Percentiles rank a stretch among this genome's conserved stretches.
Evolutionary conservation across 2,113 vertebrate species (phyloP).

Genomic region (Lutjanus erythropterus): DNA sequence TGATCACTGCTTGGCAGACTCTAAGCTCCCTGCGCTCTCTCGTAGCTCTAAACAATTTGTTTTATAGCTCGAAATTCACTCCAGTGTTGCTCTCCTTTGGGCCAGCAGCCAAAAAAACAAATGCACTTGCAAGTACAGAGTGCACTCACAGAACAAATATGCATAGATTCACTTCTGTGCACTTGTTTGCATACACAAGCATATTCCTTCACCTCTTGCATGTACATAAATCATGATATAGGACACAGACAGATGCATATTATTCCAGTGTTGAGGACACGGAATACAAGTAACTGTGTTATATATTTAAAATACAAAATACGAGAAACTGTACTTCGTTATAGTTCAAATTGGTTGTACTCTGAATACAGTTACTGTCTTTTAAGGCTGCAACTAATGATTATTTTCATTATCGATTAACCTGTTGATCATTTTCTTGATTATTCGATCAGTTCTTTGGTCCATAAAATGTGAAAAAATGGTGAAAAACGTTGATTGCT

Average conservation of each 20-base stretch:
- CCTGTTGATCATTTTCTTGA: no score
- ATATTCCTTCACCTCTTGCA: not conserved
- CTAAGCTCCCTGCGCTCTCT: conserved; percentile 56
- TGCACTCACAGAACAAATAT: conserved; percentile 26
- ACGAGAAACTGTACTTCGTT: no score
- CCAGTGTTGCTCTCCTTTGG: conserved; percentile 31
- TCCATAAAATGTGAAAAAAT: no score
- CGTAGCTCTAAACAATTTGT: conserved; percentile 66
- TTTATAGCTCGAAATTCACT: conserved; percentile 67
- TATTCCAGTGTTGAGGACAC: no score
- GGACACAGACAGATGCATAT: conserved; percentile 18
- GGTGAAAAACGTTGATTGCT: no score
- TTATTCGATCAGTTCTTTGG: no score
- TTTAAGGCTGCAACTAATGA: no score
- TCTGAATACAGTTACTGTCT: no score
- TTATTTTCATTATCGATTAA: no score
- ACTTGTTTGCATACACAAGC: conserved; percentile 27
- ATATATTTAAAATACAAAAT: no score
- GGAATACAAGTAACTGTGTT: no score
- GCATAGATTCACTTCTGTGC: not conserved
- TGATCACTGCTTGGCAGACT: conserved; percentile 75
- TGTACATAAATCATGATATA: conserved; percentile 40
- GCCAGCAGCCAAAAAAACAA: conserved; percentile 30
- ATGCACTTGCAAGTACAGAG: conserved; percentile 33
- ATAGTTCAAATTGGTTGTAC: no score